Conservation (phyloP, 2,113 vertebrate genomes). For the Xiphophorus maculatus region DNA sequence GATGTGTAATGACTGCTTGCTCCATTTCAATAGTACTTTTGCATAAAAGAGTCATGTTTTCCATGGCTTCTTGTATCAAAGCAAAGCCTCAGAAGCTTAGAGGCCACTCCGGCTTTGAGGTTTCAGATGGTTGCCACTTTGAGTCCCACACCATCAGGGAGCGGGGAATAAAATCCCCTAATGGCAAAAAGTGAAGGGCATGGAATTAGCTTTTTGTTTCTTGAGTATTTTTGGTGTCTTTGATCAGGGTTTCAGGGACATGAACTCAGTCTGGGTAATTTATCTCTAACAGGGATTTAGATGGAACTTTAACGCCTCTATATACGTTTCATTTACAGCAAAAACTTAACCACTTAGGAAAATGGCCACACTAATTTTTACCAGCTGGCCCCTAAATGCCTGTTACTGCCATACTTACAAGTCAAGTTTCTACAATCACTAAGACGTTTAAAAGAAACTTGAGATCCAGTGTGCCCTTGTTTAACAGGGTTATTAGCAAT, state of each 20-base stretch:
- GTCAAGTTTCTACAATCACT: not conserved
- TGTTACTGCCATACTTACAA: not conserved
- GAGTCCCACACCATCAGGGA: constrained; percentile 9
- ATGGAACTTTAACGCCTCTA: not conserved
- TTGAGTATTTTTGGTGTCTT: constrained; percentile 37
- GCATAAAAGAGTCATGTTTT: constrained; percentile 40
- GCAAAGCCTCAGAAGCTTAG: constrained; percentile 25
- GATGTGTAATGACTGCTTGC: constrained; percentile 44
- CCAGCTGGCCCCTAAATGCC: not conserved
- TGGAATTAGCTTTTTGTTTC: constrained; percentile 44
- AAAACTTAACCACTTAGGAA: not conserved
- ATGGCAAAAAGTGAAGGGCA: constrained; percentile 3
- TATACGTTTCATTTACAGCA: not conserved
- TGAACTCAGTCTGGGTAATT: constrained; percentile 7
- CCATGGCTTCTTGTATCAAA: constrained; percentile 40
- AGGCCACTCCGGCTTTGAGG: constrained; percentile 47
- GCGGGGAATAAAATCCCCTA: constrained; percentile 27
- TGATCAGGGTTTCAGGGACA: constrained; percentile 43
- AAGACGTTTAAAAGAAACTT: not conserved
- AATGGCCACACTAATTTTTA: not conserved
- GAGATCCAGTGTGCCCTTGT: not conserved
- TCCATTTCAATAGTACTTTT: constrained; percentile 46
- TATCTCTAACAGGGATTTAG: not conserved
- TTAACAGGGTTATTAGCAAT: not conserved
- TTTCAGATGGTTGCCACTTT: constrained; percentile 44